Evolutionary conservation across 2,113 vertebrate species (phyloP).

Genomic region (Phaetusa simplex): DNA sequence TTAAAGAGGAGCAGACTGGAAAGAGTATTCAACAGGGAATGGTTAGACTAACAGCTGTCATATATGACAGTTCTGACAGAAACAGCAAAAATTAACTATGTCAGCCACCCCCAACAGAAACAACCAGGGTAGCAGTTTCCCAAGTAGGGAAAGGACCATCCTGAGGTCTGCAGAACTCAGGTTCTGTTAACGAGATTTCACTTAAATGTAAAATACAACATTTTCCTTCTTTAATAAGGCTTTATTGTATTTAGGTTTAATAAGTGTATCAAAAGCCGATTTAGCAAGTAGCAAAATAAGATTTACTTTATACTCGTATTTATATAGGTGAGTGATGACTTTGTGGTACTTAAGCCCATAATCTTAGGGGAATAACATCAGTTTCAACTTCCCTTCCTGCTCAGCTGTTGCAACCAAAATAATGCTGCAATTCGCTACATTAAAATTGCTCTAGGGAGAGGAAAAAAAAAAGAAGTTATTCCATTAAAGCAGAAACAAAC

Average conservation of each 20-base stretch:
- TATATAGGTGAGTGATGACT: conserved; percentile 1
- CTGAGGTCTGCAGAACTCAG: neutral
- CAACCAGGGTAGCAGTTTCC: neutral
- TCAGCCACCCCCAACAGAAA: neutral
- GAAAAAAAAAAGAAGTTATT: neutral
- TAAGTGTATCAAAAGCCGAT: neutral
- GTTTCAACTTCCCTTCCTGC: conserved; percentile 43
- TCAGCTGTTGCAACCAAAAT: conserved; percentile 38
- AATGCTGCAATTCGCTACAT: neutral
- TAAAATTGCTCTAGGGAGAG: neutral
- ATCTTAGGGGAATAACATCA: conserved; percentile 26
- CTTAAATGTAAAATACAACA: neutral
- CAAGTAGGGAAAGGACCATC: neutral
- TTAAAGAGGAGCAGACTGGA: neutral
- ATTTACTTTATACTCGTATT: neutral
- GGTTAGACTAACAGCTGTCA: neutral
- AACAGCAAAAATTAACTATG: neutral
- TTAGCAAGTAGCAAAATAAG: neutral
- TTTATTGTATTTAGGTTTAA: conserved; percentile 2
- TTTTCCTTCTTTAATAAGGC: neutral
- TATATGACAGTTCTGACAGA: neutral
- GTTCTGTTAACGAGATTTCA: neutral
- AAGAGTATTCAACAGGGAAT: neutral
- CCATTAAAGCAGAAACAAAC: neutral
- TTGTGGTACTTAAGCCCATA: conserved; percentile 21